A percentile compares a stretch with the other conserved stretches of the same genome.
Evolutionary conservation across 2,888 invertebrate species (phyloP).

Genomic region (Drosophila silvestris): DNA sequence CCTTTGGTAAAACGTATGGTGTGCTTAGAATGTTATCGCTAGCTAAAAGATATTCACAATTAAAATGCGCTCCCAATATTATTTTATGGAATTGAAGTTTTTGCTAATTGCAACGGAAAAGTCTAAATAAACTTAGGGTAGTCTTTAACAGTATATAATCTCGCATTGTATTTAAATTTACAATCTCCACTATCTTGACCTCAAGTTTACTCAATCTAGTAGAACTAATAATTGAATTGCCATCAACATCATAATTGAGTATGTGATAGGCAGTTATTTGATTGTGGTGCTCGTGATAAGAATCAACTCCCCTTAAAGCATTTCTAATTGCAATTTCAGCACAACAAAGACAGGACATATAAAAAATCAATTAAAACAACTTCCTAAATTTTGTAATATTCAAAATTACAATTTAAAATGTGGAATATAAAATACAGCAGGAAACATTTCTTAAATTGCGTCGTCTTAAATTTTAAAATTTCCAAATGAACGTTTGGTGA

Average conservation of each 20-base stretch:
- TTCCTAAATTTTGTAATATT: not conserved
- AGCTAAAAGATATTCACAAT: not conserved
- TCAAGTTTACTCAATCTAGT: not conserved
- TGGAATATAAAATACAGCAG: no score
- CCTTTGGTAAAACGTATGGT: not conserved
- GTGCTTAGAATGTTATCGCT: not conserved
- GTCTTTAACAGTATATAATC: not conserved
- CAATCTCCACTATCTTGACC: not conserved
- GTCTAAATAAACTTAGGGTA: not conserved
- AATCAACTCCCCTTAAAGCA: not conserved
- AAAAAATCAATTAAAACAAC: not conserved
- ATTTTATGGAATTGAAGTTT: not conserved
- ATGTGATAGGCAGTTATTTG: not conserved
- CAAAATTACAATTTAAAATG: not conserved
- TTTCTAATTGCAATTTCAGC: not conserved
- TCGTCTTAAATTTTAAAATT: no score
- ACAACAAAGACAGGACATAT: not conserved
- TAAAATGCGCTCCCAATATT: not conserved
- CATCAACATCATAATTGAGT: not conserved
- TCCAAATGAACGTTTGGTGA: not conserved
- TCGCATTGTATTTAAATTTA: not conserved
- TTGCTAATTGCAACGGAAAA: not conserved
- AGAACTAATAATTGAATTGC: not conserved
- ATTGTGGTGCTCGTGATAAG: not conserved
- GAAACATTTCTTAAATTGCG: no score